Percentiles rank a stretch among this genome's conserved stretches.
These are phyloP conservation scores for Ondatra zibethicus DNA, from an alignment of 2,113 vertebrate genomes.

Conservation along the genomic window DNA sequence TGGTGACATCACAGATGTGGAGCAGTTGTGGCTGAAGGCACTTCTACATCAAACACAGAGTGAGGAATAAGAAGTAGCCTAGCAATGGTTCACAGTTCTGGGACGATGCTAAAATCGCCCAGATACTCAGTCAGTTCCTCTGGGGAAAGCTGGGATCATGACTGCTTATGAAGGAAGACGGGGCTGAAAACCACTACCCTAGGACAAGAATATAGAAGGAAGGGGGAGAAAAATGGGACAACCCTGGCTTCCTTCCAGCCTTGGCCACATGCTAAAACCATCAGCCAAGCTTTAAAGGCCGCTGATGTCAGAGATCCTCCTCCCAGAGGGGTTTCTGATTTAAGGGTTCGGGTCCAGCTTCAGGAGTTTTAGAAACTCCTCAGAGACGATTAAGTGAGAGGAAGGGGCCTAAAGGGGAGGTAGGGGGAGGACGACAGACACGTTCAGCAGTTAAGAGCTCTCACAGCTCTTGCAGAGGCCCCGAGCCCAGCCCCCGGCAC, in stretches of 20 bases:
- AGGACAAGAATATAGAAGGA: too few relatives aligned
- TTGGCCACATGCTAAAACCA: neutral
- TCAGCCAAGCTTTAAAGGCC: neutral
- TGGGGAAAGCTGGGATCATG: neutral
- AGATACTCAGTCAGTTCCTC: neutral
- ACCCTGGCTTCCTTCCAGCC: too few relatives aligned
- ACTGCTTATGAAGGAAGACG: neutral
- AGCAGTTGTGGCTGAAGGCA: neutral
- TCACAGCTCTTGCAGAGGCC: neutral
- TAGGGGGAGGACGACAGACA: neutral
- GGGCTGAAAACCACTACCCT: too few relatives aligned
- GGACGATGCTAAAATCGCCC: neutral
- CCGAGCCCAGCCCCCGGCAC: neutral
- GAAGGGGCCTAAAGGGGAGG: neutral
- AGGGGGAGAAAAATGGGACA: too few relatives aligned
- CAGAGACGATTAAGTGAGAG: neutral
- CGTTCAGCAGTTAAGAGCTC: neutral
- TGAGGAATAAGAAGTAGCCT: neutral
- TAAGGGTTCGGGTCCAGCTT: neutral
- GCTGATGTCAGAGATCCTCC: neutral
- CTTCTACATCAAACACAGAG: neutral
- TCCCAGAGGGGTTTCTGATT: neutral
- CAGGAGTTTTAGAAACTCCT: neutral
- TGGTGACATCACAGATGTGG: neutral
- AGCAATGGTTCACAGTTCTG: too few relatives aligned